Base-by-base conservation (phyloP, 2,113 vertebrate species). In the Mobula birostris region DNA sequence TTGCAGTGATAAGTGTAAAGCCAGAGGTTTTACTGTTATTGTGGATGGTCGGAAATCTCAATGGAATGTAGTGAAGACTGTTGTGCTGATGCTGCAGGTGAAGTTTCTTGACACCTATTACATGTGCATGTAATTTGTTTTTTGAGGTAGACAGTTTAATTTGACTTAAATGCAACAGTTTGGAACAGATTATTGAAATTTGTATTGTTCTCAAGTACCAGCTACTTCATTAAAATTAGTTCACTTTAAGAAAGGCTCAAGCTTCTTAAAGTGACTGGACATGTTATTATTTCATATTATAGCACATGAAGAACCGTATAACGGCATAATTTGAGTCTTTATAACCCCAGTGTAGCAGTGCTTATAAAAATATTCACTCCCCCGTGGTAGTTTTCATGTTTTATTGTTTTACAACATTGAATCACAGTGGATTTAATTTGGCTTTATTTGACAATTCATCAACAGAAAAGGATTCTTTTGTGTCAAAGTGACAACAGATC, bases 21-120 rank as follows among this genome's bases (percentile, higher is more conserved):
- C 99, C 91, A 97, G 99, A 94, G 99, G 99, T 95, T 99, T 99
- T 97, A 99, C 99, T 0, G 99, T 99, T 94, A 99, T 99, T 94
- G 99, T 99, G 95, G 99, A 99, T 92, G 99, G 99, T 77, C 97
- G 99, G 94, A 99, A 98, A 95, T 99, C 99, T 94, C 98, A 99
- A 94, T 99, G 99, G 99, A 99, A 98, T 14, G 97, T 98, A 66
- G 99, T 99, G 94, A 99, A 99, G 97, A 99, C 98, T 0, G 99
- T 99, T 94, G 99, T 99, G 94, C 97, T 99, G 96, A 99, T 99
- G 99, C 95, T 99, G 88, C 99, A 99, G 99, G 99, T 99, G 97
- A 96, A 95, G 77, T 72, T 94, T 80, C 76, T 27, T 82, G 29
- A 68, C 32, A 48, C 3, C 58, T 82, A 48, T 61, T 32, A 68